Percentiles rank a stretch among this genome's conserved stretches.
phyloP scores from a whole-genome alignment of 2,888 invertebrate species.

The Orthonychiurus folsomi region DNA sequence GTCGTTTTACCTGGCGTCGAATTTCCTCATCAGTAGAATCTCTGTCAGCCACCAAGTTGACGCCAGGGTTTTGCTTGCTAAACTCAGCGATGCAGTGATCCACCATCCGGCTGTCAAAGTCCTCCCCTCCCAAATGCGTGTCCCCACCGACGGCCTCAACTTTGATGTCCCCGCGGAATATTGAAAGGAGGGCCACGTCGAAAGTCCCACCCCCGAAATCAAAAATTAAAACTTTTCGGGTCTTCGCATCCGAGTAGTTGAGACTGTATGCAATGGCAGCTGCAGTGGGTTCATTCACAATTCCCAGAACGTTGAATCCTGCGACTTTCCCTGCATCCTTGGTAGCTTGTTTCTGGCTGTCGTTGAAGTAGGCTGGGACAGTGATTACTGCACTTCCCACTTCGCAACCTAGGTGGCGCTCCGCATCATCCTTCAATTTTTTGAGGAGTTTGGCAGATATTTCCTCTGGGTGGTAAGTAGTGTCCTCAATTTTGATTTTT shows the following conservation, averaged over 20 bases:
- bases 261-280: constrained; percentile 51
- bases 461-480: constrained; percentile 55
- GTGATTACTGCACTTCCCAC: constrained; percentile 69
- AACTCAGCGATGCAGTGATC: constrained; percentile 21
- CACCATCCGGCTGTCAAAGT: constrained; percentile 43
- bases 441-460: constrained; percentile 59
- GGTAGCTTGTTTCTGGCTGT: constrained; percentile 59
- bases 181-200: constrained; percentile 25
- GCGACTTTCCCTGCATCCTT: constrained; percentile 74
- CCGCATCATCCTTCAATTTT: constrained; percentile 87
- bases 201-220: constrained; percentile 33
- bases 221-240: constrained; percentile 19
- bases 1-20: constrained; percentile 7
- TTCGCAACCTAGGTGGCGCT: constrained; percentile 71
- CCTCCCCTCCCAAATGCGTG: constrained; percentile 21
- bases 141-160: constrained; percentile 15
- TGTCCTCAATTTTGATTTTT: constrained; percentile 41
- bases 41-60: constrained; percentile 16
- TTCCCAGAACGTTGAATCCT: constrained; percentile 75
- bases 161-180: constrained; percentile 11
- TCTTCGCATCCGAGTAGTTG: constrained; percentile 6
- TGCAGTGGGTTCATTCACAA: constrained; percentile 84
- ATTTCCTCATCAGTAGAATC: background rate
- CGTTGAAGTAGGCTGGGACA: constrained; percentile 69
- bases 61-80: background rate